Base-by-base conservation (phyloP, 1,140 invertebrate species). In the Ceratina japonica region DNA sequence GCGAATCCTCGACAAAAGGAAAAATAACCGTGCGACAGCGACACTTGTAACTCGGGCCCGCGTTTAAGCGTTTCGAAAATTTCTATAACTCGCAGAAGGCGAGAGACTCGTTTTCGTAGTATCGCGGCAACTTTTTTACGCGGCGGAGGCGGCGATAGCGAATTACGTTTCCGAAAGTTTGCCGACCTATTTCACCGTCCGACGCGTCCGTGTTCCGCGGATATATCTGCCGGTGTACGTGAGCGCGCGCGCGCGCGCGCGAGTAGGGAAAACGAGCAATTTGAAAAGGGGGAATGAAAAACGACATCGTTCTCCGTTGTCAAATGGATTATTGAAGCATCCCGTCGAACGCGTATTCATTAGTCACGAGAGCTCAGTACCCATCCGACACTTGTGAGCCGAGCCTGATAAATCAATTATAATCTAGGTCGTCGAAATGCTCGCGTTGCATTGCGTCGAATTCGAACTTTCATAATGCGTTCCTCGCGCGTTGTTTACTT, bases 401-500 rank as follows among this genome's bases (percentile, higher is more conserved):
- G 16, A 13, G 37, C 12, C 13, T 63, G 75, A 80, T 69, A 68
- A 80, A 78, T 77, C 68, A 77, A 63, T 72, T 54, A 72, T 49
- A 64, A 64, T 65, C 24, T 22, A 31, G 61, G 66, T 13, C 58
- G 64, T 65, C 56, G 79, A 31, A 74, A 68, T 37, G 71, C 20
- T 44, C 44, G 59, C n/a, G 37, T 44, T 44, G 37, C 37, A 44
- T 44, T 58, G 51, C 22, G 27, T 63, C n/a, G 63, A 44, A 65
- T 65, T 51, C 51, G 16, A 68, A 61, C 63, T 68, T 65, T 66
- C 69, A 51, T 44, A 63, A 72, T 44, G 37, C n/a, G 15, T 51
- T 3, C 37, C n/a, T 3, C 37, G 54, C 37, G 18, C 44, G 68
- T 61, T 78, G 59, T 72, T 75, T 58, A 49, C n/a, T 18, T n/a